Evolutionary conservation across 1,140 invertebrate genomes (phyloP).

Genomic region (Drosophila miranda): DNA sequence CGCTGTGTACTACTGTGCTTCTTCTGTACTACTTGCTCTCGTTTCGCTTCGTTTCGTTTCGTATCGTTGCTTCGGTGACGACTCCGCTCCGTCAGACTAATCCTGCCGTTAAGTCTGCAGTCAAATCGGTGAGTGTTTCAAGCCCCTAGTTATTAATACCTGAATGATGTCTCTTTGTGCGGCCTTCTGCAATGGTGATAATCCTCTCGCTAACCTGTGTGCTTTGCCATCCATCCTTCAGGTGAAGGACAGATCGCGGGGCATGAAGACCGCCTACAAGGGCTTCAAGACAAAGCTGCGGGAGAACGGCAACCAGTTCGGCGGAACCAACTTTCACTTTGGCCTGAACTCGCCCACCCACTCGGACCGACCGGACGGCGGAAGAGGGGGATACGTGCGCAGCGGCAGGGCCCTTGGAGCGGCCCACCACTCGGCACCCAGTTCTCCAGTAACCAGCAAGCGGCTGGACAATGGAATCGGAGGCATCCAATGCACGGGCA

Average conservation of each 20-base stretch:
- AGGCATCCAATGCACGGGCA: conserved; percentile 4
- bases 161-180: conserved; percentile 10
- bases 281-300: conserved; percentile 86
- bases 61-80: conserved; percentile 23
- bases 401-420: conserved; percentile 55
- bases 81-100: conserved; percentile 85
- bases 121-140: conserved; percentile 88
- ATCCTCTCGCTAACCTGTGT: not conserved
- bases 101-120: conserved; percentile 91
- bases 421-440: conserved; percentile 85
- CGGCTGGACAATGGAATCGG: conserved; percentile 44
- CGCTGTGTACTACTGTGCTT: conserved; percentile 19
- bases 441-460: conserved; percentile 85
- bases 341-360: conserved; percentile 80
- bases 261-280: conserved; percentile 89
- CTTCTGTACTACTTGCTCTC: conserved; percentile 61
- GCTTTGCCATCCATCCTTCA: conserved; percentile 58
- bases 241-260: conserved; percentile 90
- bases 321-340: conserved; percentile 71
- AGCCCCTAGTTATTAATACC: conserved; percentile 14
- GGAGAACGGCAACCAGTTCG: conserved; percentile 81
- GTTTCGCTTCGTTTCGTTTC: conserved; percentile 6
- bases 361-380: conserved; percentile 80
- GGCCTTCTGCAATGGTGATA: conserved; percentile 3
- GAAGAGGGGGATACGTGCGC: conserved; percentile 68